Evolutionary conservation across 2,113 vertebrate genomes (phyloP).

Genomic region (Apeltes quadracus): DNA sequence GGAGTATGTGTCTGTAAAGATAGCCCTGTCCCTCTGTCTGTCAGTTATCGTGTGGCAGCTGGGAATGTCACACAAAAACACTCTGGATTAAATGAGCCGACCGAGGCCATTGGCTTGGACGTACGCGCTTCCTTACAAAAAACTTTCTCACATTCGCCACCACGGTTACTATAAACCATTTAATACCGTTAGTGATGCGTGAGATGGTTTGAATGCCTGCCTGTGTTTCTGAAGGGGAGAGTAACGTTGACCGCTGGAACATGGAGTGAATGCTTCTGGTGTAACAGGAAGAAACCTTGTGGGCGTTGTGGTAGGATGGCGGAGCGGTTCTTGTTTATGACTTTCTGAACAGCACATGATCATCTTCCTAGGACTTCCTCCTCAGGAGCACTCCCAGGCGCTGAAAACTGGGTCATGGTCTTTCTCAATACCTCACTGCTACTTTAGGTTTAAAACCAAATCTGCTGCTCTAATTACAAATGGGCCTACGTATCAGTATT

Average conservation of each 20-base stretch:
- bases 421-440: background rate
- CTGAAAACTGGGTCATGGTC: conserved; percentile 12
- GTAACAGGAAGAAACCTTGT: background rate
- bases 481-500: background rate
- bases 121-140: background rate
- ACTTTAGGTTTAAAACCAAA: background rate
- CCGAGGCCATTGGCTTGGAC: background rate
- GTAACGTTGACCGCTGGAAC: background rate
- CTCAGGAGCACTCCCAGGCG: background rate
- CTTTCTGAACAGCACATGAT: conserved; percentile 9
- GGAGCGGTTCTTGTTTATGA: background rate
- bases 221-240: background rate
- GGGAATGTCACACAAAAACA: conserved; percentile 64
- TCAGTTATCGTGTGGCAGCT: conserved; percentile 64
- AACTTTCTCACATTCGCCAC: background rate
- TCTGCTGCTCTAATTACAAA: background rate
- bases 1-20: conserved; percentile 39
- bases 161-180: background rate
- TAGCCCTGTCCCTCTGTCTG: conserved; percentile 17
- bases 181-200: background rate
- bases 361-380: background rate
- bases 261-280: background rate
- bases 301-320: background rate
- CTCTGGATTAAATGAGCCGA: conserved; percentile 34
- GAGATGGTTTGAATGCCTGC: background rate